Evolutionary conservation across 2,888 invertebrate species (phyloP).

Genomic region (Heteromurus nitidus): DNA sequence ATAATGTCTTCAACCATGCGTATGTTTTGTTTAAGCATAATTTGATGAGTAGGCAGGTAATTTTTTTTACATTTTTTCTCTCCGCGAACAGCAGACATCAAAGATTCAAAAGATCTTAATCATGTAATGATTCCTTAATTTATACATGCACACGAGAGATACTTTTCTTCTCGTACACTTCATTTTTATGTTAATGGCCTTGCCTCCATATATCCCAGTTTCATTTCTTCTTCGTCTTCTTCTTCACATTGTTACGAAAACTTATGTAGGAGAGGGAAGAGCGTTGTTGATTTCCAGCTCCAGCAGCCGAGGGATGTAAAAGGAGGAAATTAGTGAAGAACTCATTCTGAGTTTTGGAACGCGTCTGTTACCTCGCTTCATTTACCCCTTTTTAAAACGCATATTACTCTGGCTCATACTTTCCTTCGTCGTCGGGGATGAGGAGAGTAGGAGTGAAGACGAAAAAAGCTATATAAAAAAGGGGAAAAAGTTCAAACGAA

Average conservation of each 20-base stretch:
- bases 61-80: constrained; percentile 8
- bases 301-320: constrained; percentile 31
- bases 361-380: constrained; percentile 36
- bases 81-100: too few relatives aligned
- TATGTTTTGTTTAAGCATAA: constrained; percentile 21
- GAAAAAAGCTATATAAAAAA: too few relatives aligned
- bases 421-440: constrained; percentile 38
- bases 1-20: too few relatives aligned
- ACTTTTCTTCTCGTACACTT: constrained; percentile 33
- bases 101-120: constrained; percentile 34
- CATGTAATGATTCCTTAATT: constrained; percentile 50
- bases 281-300: too few relatives aligned
- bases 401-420: constrained; percentile 47
- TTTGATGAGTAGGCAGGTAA: constrained; percentile 35
- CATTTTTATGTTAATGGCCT: constrained; percentile 36
- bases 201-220: constrained; percentile 11
- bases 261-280: too few relatives aligned
- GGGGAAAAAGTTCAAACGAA: constrained; percentile 40
- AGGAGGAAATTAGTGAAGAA: constrained; percentile 50
- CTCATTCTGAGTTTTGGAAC: constrained; percentile 46
- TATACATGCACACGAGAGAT: constrained; percentile 39
- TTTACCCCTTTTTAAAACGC: constrained; percentile 52
- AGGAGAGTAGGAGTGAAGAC: constrained; percentile 3
- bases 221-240: too few relatives aligned
- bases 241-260: too few relatives aligned